Percentiles rank a stretch among this genome's conserved stretches.
Evolutionary conservation across 2,113 vertebrate species (phyloP).

Genomic region (Dissostichus mawsoni): DNA sequence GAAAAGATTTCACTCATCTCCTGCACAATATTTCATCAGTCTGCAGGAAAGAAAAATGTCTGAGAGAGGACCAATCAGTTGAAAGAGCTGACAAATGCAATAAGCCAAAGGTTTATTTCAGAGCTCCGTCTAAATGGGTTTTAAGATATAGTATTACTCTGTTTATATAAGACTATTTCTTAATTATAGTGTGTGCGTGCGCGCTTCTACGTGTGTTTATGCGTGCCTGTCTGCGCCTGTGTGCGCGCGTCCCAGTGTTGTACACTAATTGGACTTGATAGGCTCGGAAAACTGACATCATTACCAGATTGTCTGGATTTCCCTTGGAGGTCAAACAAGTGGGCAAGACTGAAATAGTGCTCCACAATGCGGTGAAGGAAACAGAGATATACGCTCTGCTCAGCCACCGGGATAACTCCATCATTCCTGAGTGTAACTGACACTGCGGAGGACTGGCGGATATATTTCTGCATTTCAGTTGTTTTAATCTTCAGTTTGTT

Average conservation of each 20-base stretch:
- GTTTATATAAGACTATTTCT: constrained; percentile 81
- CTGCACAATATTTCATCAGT: constrained; percentile 74
- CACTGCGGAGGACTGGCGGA: constrained; percentile 15
- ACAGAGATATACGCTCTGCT: background rate
- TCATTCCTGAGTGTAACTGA: constrained; percentile 35
- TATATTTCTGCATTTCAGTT: constrained; percentile 15
- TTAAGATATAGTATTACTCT: constrained; percentile 81
- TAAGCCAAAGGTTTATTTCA: constrained; percentile 75
- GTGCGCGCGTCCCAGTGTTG: constrained; percentile 62
- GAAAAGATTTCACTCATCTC: constrained; percentile 79
- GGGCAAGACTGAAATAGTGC: constrained; percentile 58
- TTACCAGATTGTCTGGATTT: constrained; percentile 77
- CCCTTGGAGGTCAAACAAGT: constrained; percentile 70
- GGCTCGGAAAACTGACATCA: constrained; percentile 83
- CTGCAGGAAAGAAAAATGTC: constrained; percentile 39
- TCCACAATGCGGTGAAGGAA: constrained; percentile 44
- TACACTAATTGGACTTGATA: constrained; percentile 79
- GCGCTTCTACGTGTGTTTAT: background rate
- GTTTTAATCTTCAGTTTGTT: constrained; percentile 32
- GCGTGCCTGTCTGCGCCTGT: constrained; percentile 46
- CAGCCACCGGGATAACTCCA: constrained; percentile 28
- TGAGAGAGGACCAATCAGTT: constrained; percentile 66
- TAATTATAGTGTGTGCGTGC: constrained; percentile 68
- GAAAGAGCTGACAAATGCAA: constrained; percentile 76
- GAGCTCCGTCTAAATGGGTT: constrained; percentile 73